phyloP scores from a whole-genome alignment of 1,140 invertebrate genomes.

The Drosophila melanica region DNA sequence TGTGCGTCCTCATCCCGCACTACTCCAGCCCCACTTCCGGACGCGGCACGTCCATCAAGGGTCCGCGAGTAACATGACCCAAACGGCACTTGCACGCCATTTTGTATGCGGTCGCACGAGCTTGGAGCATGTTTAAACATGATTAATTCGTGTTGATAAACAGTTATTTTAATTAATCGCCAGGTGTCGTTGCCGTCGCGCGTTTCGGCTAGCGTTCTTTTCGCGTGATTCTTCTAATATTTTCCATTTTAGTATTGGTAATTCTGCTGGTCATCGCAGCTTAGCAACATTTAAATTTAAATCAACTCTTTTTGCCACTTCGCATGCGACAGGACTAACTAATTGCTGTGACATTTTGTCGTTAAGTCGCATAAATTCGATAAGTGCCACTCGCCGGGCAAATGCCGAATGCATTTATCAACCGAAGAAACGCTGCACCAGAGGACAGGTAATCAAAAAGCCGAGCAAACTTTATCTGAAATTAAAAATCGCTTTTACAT shows the following conservation, averaged over 20 bases:
- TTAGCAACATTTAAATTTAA: conserved; percentile 63
- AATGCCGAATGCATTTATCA: conserved; percentile 10
- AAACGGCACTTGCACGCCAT: conserved; percentile 64
- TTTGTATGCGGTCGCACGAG: conserved; percentile 61
- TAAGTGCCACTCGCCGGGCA: background rate
- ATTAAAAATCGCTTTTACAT: conserved; percentile 74
- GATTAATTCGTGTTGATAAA: conserved; percentile 82
- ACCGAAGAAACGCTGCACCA: conserved; percentile 25
- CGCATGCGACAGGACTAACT: conserved; percentile 25
- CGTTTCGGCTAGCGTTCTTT: conserved; percentile 18
- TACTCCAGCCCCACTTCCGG: no score
- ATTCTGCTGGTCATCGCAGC: conserved; percentile 13
- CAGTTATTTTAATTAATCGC: conserved; percentile 79
- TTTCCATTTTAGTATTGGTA: background rate
- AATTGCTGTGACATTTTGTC: conserved; percentile 58
- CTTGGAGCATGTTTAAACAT: conserved; percentile 65
- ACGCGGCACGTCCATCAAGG: conserved; percentile 5
- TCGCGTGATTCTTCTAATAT: conserved; percentile 10
- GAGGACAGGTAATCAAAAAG: conserved; percentile 55
- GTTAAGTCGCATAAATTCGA: conserved; percentile 48
- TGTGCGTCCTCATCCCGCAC: background rate
- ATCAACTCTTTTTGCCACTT: conserved; percentile 36
- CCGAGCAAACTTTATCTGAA: conserved; percentile 66
- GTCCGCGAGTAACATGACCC: conserved; percentile 52
- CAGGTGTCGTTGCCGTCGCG: conserved; percentile 43